Evolutionary conservation across 1,140 invertebrate species (phyloP).

Genomic region (Lethocerus indicus): DNA sequence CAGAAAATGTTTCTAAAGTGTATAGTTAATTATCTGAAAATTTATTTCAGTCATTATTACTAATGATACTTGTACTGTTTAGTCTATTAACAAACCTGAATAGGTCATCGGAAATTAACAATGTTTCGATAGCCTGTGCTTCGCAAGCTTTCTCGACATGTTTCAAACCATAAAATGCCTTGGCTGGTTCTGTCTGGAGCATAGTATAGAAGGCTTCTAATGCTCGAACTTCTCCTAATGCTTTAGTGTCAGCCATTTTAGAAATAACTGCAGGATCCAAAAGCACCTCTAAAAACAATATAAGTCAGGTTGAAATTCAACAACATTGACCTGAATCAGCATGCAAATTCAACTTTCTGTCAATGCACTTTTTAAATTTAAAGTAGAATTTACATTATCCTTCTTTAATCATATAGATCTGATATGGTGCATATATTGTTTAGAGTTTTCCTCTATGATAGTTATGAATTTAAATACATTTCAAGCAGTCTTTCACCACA

Average conservation of each 20-base stretch:
- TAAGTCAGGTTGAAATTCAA: not conserved
- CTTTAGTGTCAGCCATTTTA: constrained; percentile 89
- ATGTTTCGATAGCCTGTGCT: constrained; percentile 81
- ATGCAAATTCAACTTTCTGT: no score
- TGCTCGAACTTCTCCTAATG: constrained; percentile 81
- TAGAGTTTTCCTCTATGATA: no score
- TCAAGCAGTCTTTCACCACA: no score
- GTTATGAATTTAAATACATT: no score
- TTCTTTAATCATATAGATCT: no score
- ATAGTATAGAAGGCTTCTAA: constrained; percentile 86
- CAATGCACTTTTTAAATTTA: no score
- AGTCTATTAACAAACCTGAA: constrained; percentile 52
- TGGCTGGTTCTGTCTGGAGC: constrained; percentile 80
- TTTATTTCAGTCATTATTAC: no score
- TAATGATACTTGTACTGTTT: no score
- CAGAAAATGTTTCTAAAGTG: constrained; percentile 4
- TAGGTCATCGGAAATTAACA: constrained; percentile 91
- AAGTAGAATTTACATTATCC: no score
- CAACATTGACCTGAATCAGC: no score
- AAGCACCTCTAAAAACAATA: constrained; percentile 62
- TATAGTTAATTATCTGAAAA: no score
- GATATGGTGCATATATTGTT: no score
- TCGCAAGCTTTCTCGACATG: constrained; percentile 79
- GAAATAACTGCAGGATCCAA: constrained; percentile 73
- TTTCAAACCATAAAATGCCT: constrained; percentile 92